Evolutionary conservation across 2,888 invertebrate genomes (phyloP).

Genomic region (Heliconius ethilla): DNA sequence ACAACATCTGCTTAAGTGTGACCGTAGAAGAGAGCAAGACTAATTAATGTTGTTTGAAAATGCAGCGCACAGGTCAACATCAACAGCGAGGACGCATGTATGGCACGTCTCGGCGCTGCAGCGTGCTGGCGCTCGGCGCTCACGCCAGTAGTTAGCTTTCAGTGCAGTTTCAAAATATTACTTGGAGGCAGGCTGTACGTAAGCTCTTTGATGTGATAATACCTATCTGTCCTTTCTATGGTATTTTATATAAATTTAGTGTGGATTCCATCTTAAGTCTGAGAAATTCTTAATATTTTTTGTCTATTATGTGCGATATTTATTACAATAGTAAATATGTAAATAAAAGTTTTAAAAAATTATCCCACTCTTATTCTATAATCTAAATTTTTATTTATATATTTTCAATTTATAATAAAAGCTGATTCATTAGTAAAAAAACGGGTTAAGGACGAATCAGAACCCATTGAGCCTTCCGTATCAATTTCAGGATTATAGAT

Average conservation of each 20-base stretch:
- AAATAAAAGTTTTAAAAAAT: too few species aligned
- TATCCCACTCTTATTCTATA: too few species aligned
- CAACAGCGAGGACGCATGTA: slow-evolving; percentile 9
- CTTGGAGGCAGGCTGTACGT: neutral
- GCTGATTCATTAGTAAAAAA: too few species aligned
- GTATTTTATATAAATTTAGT: neutral
- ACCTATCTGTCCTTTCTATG: neutral
- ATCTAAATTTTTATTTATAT: too few species aligned
- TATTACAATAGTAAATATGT: neutral
- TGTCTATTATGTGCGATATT: neutral
- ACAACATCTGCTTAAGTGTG: slow-evolving; percentile 15
- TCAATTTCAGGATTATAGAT: too few species aligned
- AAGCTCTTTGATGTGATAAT: slow-evolving; percentile 4
- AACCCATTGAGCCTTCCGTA: too few species aligned
- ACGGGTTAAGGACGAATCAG: too few species aligned
- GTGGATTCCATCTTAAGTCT: neutral
- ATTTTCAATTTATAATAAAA: too few species aligned
- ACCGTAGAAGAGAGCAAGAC: slow-evolving; percentile 17
- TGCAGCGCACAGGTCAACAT: slow-evolving; percentile 20
- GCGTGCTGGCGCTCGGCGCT: slow-evolving; percentile 8
- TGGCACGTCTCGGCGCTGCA: slow-evolving; percentile 25
- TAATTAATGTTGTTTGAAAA: slow-evolving; percentile 23
- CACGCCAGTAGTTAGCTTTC: slow-evolving; percentile 18
- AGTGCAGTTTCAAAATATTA: slow-evolving; percentile 25
- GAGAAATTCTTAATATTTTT: neutral